These are phyloP conservation scores for Ectobius pallidus DNA, from an alignment of 2,888 invertebrate genomes.

Conservation along the genomic window DNA sequence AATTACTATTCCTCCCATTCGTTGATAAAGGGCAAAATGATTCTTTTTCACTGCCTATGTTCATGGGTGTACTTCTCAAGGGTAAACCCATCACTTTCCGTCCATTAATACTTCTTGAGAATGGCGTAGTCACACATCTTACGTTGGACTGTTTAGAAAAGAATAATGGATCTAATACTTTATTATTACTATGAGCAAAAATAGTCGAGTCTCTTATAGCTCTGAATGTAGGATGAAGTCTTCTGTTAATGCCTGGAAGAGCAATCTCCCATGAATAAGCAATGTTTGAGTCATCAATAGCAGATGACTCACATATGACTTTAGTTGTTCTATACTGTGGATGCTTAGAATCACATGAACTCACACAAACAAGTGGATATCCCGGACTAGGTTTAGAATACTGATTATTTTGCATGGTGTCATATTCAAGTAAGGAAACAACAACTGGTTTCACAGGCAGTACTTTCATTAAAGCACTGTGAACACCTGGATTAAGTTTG, in stretches of 20 bases:
- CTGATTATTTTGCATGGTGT: not conserved
- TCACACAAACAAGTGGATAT: conserved; percentile 18
- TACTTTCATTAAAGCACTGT: not conserved
- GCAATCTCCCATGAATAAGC: conserved; percentile 16
- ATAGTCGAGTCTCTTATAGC: not conserved
- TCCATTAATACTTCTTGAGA: not conserved
- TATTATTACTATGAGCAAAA: not conserved
- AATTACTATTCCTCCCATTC: not conserved
- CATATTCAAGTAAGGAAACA: conserved; percentile 11
- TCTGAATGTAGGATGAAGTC: not conserved
- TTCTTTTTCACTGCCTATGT: not conserved
- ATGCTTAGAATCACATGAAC: conserved; percentile 9
- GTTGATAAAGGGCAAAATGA: not conserved
- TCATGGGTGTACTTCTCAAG: not conserved
- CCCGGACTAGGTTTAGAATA: not conserved
- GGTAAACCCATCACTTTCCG: not conserved
- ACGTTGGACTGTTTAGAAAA: not conserved
- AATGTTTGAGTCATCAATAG: not conserved
- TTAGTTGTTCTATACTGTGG: conserved; percentile 2
- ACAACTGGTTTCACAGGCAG: not conserved
- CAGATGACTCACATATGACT: not conserved
- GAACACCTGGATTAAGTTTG: not conserved
- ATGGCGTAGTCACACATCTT: conserved; percentile 7
- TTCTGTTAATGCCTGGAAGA: not conserved
- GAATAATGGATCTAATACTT: conserved; percentile 17